Percentiles rank a stretch among this genome's conserved stretches.
Evolutionary conservation across 2,797 vertebrate genomes (phyloP).

Genomic region (Syndactyla subalaris): DNA sequence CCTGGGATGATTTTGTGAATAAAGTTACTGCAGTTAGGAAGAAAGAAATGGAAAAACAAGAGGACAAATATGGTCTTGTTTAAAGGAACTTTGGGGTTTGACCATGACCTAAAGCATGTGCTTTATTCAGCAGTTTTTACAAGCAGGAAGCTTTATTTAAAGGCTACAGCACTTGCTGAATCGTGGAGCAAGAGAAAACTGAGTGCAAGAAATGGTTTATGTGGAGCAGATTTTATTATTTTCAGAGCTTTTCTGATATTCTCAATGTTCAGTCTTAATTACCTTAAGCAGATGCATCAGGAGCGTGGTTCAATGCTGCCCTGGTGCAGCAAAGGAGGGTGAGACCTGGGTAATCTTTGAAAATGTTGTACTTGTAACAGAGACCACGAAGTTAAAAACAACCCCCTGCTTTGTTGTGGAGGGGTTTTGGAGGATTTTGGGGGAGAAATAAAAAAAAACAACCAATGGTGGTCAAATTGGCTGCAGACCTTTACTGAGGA

Average conservation of each 20-base stretch:
- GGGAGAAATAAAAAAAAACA: not conserved
- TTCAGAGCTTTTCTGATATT: not conserved
- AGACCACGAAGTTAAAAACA: not conserved
- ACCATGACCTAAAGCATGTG: conserved; percentile 28
- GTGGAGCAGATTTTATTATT: not conserved
- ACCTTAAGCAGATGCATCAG: not conserved
- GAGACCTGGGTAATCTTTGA: not conserved
- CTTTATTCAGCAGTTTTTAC: conserved; percentile 56
- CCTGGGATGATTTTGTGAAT: not conserved
- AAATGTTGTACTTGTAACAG: not conserved
- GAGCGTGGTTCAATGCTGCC: not conserved
- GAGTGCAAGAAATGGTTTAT: not conserved
- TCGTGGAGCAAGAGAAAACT: conserved; percentile 1
- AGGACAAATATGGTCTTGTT: conserved; percentile 39
- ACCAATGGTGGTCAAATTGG: not conserved
- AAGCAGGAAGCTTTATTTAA: conserved; percentile 32
- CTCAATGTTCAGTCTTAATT: not conserved
- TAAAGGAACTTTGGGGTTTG: conserved; percentile 2
- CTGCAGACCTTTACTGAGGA: not conserved
- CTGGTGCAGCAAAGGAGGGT: not conserved
- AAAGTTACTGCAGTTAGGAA: not conserved
- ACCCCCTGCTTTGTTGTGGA: not conserved
- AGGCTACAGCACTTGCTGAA: conserved; percentile 14
- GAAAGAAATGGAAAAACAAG: conserved; percentile 22
- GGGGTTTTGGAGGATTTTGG: not conserved